Conservation (phyloP, 2,888 invertebrate genomes). For the Protodeltote pygarga region DNA sequence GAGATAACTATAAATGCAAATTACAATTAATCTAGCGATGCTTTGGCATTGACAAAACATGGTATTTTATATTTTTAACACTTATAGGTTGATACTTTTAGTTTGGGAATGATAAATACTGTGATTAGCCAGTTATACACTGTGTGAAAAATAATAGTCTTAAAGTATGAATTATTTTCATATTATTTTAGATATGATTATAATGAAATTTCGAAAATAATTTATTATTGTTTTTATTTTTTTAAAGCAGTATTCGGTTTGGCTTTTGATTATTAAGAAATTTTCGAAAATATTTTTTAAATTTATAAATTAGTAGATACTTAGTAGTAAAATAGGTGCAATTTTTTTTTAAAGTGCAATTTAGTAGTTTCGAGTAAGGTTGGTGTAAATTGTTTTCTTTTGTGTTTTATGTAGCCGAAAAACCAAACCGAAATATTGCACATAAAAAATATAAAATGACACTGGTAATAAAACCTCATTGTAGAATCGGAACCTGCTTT, state of each 20-base stretch:
- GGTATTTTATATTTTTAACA: slow-evolving; percentile 66
- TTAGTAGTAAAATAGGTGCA: too few relatives aligned
- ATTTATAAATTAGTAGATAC: too few relatives aligned
- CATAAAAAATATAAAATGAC: too few relatives aligned
- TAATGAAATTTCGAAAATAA: background rate
- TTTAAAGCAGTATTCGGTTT: too few relatives aligned
- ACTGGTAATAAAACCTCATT: slow-evolving; percentile 44
- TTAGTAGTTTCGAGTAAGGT: too few relatives aligned
- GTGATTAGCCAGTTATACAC: slow-evolving; percentile 36
- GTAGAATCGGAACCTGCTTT: slow-evolving; percentile 47
- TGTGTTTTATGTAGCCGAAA: too few relatives aligned
- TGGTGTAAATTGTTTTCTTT: too few relatives aligned
- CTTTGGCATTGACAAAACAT: slow-evolving; percentile 87
- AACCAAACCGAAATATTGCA: too few relatives aligned
- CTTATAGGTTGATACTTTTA: slow-evolving; percentile 47
- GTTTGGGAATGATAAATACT: slow-evolving; percentile 48
- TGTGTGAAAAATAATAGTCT: slow-evolving; percentile 15
- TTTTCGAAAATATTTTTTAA: too few relatives aligned
- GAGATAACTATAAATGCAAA: slow-evolving; percentile 87
- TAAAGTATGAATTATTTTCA: slow-evolving; percentile 2
- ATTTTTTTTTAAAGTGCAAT: too few relatives aligned
- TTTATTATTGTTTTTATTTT: too few relatives aligned
- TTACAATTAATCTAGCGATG: slow-evolving; percentile 85
- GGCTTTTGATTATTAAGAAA: too few relatives aligned
- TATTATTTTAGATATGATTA: slow-evolving; percentile 1